Conservation (phyloP, 2,888 invertebrate genomes). For the Pseudeuparius sepicola region DNA sequence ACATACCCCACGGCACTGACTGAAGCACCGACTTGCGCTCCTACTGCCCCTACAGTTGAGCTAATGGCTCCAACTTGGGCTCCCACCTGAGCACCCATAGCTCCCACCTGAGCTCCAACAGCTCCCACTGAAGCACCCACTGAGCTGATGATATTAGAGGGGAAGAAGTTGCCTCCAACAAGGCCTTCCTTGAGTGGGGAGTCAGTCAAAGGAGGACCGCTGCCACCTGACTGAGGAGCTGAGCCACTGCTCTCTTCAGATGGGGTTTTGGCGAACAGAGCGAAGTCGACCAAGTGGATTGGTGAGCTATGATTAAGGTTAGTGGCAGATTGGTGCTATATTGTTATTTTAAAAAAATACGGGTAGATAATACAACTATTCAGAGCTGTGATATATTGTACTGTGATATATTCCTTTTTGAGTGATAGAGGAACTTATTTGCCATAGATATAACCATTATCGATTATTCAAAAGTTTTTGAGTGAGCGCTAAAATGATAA, state of each 20-base stretch:
- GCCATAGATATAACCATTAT: too few species aligned
- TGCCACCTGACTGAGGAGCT: conserved; percentile 41
- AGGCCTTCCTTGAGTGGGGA: conserved; percentile 21
- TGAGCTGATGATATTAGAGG: conserved; percentile 38
- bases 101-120: conserved; percentile 35
- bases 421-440: too few species aligned
- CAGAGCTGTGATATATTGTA: too few species aligned
- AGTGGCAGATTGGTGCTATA: conserved; percentile 17
- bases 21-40: conserved; percentile 32
- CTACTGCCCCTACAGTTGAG: conserved; percentile 33
- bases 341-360: too few species aligned
- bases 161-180: conserved; percentile 36
- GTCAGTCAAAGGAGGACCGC: conserved; percentile 48
- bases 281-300: conserved; percentile 92
- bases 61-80: conserved; percentile 36
- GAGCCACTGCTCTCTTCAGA: conserved; percentile 81
- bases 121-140: conserved; percentile 37
- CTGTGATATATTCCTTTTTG: too few species aligned
- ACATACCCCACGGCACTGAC: conserved; percentile 36
- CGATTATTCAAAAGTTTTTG: too few species aligned
- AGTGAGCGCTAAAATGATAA: too few species aligned
- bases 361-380: too few species aligned
- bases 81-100: conserved; percentile 32
- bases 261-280: conserved; percentile 85
- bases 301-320: conserved; percentile 55